A percentile compares a stretch with the other conserved stretches of the same genome.
Conservation (phyloP, 2,888 invertebrate genomes). For the Ptycholaimellus sp. region DNA sequence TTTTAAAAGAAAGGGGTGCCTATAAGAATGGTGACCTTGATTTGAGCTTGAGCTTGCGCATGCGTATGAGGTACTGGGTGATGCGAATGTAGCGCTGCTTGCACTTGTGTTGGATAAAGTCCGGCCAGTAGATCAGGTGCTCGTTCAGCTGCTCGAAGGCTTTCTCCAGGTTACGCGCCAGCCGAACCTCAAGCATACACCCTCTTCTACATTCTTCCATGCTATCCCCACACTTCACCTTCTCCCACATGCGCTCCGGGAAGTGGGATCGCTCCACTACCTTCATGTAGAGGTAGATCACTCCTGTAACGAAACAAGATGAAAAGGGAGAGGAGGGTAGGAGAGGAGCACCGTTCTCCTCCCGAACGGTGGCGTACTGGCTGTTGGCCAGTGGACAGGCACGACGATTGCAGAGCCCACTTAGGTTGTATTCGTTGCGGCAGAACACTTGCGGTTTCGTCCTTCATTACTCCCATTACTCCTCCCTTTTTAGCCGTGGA, state of each 20-base stretch:
- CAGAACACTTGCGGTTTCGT: slow-evolving; percentile 86
- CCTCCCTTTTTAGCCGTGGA: slow-evolving; percentile 43
- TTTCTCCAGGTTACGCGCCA: slow-evolving; percentile 81
- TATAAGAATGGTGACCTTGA: too few species aligned
- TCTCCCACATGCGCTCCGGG: slow-evolving; percentile 79
- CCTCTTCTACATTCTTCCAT: neutral
- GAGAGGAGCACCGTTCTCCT: slow-evolving; percentile 53
- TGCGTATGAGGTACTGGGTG: slow-evolving; percentile 81
- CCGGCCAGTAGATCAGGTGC: slow-evolving; percentile 79
- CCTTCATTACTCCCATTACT: slow-evolving; percentile 55
- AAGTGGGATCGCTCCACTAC: slow-evolving; percentile 38
- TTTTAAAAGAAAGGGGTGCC: too few species aligned
- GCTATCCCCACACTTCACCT: too few species aligned
- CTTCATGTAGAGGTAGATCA: slow-evolving; percentile 44
- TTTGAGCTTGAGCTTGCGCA: slow-evolving; percentile 67
- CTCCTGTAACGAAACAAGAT: slow-evolving; percentile 24
- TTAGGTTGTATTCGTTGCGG: slow-evolving; percentile 86
- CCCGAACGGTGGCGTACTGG: slow-evolving; percentile 87
- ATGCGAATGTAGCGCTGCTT: slow-evolving; percentile 89
- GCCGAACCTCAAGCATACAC: slow-evolving; percentile 18
- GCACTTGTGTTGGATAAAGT: slow-evolving; percentile 77
- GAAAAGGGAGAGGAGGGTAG: neutral
- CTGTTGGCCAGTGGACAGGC: slow-evolving; percentile 93
- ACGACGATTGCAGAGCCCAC: slow-evolving; percentile 69
- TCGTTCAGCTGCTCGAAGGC: slow-evolving; percentile 86